Percentiles rank a stretch among this genome's conserved stretches.
phyloP scores from a whole-genome alignment of 2,888 invertebrate species.

The Onthophagus sagittarius region DNA sequence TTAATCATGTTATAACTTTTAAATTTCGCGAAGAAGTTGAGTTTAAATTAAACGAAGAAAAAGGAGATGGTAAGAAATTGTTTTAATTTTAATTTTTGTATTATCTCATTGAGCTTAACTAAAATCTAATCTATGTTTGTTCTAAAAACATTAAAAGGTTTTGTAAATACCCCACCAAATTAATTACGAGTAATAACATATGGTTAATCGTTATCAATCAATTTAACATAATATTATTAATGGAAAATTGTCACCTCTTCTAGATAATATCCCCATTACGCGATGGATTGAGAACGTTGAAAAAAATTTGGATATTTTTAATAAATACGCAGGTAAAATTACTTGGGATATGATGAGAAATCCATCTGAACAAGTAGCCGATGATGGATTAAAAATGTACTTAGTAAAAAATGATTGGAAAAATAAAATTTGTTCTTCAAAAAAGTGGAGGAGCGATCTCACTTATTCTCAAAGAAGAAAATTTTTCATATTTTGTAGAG shows the following conservation, averaged over 20 bases:
- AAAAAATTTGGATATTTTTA: conserved; percentile 35
- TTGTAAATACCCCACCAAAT: not conserved
- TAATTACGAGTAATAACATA: not conserved
- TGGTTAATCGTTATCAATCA: not conserved
- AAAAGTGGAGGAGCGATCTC: conserved; percentile 28
- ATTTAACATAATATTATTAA: not conserved
- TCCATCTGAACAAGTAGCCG: conserved; percentile 29
- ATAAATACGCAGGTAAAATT: conserved; percentile 35
- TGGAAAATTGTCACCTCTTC: not conserved
- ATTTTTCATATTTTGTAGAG: conserved; percentile 60
- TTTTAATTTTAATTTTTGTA: not conserved
- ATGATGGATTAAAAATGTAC: conserved; percentile 33
- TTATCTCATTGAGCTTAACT: not conserved
- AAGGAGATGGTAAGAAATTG: too few relatives aligned
- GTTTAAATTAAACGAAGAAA: too few relatives aligned
- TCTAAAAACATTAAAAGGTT: not conserved
- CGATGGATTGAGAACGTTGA: conserved; percentile 38
- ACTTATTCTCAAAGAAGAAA: conserved; percentile 49
- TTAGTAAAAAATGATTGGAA: conserved; percentile 42
- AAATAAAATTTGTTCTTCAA: conserved; percentile 39
- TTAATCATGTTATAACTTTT: not conserved
- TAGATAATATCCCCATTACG: conserved; percentile 20
- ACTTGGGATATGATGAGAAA: conserved; percentile 38
- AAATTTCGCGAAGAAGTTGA: too few relatives aligned
- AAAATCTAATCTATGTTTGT: not conserved